Conservation (phyloP, 2,797 vertebrate genomes). For the Sebastes minor region DNA sequence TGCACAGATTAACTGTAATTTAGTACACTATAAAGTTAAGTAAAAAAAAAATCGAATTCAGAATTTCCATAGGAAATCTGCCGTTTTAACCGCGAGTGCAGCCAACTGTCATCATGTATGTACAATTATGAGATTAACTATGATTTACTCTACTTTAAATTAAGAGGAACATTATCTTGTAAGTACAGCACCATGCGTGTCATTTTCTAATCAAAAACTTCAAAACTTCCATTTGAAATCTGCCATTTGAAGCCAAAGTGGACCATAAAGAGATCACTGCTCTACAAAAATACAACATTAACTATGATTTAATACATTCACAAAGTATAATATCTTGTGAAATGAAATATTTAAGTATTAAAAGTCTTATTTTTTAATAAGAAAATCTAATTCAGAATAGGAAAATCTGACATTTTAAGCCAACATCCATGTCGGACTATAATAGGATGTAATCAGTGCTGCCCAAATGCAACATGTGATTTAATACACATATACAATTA, state of each 20-base stretch:
- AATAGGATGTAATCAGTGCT: too few relatives aligned
- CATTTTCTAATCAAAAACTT: too few relatives aligned
- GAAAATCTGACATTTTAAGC: too few relatives aligned
- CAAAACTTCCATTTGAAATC: not conserved
- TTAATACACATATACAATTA: too few relatives aligned
- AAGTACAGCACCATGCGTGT: too few relatives aligned
- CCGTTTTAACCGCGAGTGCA: not conserved
- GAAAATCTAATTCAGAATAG: not conserved
- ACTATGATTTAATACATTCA: too few relatives aligned
- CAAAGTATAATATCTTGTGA: too few relatives aligned
- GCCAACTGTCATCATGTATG: not conserved
- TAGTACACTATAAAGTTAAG: not conserved
- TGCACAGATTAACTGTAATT: too few relatives aligned
- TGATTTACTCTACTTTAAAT: not conserved
- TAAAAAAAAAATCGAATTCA: not conserved
- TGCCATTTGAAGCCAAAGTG: not conserved
- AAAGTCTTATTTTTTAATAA: not conserved
- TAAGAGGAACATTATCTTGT: not conserved
- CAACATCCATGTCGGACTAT: not conserved
- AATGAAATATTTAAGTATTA: not conserved
- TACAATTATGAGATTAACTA: not conserved
- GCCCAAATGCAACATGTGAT: too few relatives aligned
- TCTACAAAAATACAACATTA: too few relatives aligned
- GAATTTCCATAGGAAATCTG: not conserved
- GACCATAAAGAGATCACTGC: too few relatives aligned